Conservation (phyloP, 1,140 invertebrate genomes). For the Conus ventricosus region DNA sequence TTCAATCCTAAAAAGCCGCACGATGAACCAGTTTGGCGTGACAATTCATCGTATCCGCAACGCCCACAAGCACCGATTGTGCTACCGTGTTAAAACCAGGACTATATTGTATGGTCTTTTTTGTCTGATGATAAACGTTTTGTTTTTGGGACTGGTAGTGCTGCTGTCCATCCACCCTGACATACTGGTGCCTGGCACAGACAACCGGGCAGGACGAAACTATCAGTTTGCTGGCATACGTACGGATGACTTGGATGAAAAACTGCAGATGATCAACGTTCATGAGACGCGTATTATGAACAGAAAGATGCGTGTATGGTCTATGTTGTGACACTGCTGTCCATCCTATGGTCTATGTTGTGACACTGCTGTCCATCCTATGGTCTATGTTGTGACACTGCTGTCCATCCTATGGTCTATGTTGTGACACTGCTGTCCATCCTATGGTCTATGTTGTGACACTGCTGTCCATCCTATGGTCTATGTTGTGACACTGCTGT, state of each 20-base stretch:
- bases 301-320: conserved; percentile 84
- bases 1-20: conserved; percentile 7
- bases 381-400: no score
- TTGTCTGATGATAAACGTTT: conserved; percentile 78
- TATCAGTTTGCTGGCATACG: conserved; percentile 46
- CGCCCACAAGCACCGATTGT: conserved; percentile 81
- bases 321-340: conserved; percentile 85
- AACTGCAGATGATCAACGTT: neutral
- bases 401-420: no score
- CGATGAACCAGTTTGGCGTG: conserved; percentile 52
- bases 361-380: no score
- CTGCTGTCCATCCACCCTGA: conserved; percentile 58
- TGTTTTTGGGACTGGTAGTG: conserved; percentile 50
- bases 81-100: conserved; percentile 88
- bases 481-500: no score
- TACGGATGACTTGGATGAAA: conserved; percentile 42
- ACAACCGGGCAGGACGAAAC: conserved; percentile 18
- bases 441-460: no score
- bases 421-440: no score
- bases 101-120: conserved; percentile 86
- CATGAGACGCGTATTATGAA: neutral
- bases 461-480: no score
- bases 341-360: no score
- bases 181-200: conserved; percentile 42
- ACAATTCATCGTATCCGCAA: conserved; percentile 48